Evolutionary conservation across 1,140 invertebrate species (phyloP), one percentile per base, ranked within the genome.

Genomic region (Coenobita brevimanus): DNA sequence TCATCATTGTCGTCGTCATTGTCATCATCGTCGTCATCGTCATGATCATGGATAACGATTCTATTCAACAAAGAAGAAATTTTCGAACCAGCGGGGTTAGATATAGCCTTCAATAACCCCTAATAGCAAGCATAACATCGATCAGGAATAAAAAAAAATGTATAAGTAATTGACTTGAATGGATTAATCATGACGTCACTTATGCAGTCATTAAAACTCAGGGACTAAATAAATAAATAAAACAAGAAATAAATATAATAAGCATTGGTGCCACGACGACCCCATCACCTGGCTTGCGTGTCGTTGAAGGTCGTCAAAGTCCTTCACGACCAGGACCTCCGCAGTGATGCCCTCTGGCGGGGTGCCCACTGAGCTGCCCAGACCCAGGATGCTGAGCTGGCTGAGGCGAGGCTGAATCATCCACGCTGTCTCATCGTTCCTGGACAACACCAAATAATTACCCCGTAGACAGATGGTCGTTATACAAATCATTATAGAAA

Each of bases 281-380:
- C n/a, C 2, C n/a, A 62, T 79, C 60, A 87, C 86, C 17, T 81
- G 71, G 41, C 81, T 30, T 3, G 54, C 91, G 86, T 91, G 92
- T 24, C 75, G 54, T 27, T 92, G 62, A 15, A 94, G 85, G 71
- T 94, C 93, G 71, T 93, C 92, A 90, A 94, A 94, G 89, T 90
- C 91, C 13, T 87, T 91, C 13, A 93, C 93, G 17, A 94, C 93
- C n/a, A 94, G 79, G 36, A 92, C 92, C 62, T 93, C 92, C 30
- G 92, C 93, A 21, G 71, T 91, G 41, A 94, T 92, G 36, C 93
- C 93, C 33, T 91, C 90, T 21, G 87, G 76, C 3, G 92, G 92
- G 3, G 93, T 94, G 4, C 91, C 92, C 43, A 93, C 90, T 78
- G 92, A 92, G 54, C 90, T 90, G 8, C 93, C 93, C 0, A 94